A percentile compares a stretch with the other conserved stretches of the same genome.
These are phyloP conservation scores for Pelvicachromis taeniatus DNA, from an alignment of 2,113 vertebrate genomes.

Conservation along the genomic window DNA sequence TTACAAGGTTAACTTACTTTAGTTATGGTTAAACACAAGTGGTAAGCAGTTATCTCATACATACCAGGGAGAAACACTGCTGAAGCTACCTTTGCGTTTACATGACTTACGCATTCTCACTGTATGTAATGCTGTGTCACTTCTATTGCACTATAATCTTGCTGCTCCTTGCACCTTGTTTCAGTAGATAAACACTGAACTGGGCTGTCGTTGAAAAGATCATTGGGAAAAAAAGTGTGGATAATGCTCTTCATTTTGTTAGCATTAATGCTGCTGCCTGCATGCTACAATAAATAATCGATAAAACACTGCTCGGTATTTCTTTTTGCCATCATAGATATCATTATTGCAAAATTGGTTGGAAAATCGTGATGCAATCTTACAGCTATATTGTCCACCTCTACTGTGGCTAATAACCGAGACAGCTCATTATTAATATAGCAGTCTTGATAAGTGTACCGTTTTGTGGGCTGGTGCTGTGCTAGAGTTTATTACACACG, in stretches of 20 bases:
- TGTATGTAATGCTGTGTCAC: neutral
- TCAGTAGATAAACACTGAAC: neutral
- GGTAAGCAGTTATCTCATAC: neutral
- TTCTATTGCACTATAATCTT: neutral
- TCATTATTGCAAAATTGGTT: neutral
- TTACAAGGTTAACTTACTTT: neutral
- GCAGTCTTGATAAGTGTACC: neutral
- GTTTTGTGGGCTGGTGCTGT: neutral
- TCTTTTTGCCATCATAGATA: neutral
- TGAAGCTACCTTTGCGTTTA: neutral
- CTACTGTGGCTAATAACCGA: neutral
- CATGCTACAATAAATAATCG: neutral
- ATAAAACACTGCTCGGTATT: neutral
- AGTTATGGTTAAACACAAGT: neutral
- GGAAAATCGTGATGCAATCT: neutral
- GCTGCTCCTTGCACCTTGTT: neutral
- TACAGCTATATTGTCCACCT: neutral
- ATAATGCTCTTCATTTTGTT: neutral
- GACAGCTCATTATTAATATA: neutral
- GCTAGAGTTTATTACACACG: neutral
- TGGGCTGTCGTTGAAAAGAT: neutral
- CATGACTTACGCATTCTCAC: rapidly evolving
- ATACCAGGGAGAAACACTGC: neutral
- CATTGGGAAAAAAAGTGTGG: neutral
- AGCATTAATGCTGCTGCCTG: neutral